Conservation (phyloP, 1,140 invertebrate species). For the Zaprionus davidi region DNA sequence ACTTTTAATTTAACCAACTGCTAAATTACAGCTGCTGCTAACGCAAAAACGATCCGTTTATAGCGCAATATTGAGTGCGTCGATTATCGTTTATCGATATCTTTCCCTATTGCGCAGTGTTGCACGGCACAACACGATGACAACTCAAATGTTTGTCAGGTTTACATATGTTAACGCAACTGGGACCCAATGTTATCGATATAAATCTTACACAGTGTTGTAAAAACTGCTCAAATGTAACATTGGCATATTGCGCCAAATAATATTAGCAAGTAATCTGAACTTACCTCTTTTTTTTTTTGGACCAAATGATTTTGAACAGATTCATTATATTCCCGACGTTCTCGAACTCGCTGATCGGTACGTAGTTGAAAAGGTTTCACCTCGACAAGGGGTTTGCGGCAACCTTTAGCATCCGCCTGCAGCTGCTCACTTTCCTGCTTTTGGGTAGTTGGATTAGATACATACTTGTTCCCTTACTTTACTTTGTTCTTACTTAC, state of each 20-base stretch:
- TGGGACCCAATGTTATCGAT: slow-evolving; percentile 1
- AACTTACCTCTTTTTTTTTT: slow-evolving; percentile 73
- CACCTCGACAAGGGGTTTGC: slow-evolving; percentile 5
- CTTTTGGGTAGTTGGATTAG: not conserved
- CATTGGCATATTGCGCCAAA: not conserved
- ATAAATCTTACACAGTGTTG: not conserved
- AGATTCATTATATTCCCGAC: slow-evolving; percentile 63
- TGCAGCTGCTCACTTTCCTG: slow-evolving; percentile 16
- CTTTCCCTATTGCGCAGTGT: not conserved
- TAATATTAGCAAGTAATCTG: slow-evolving; percentile 9
- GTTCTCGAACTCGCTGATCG: slow-evolving; percentile 68
- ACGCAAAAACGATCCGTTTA: slow-evolving; percentile 21
- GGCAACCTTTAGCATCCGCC: slow-evolving; percentile 21
- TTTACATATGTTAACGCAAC: slow-evolving; percentile 11
- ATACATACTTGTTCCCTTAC: not conserved
- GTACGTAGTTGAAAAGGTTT: slow-evolving; percentile 65
- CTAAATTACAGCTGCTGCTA: slow-evolving; percentile 35
- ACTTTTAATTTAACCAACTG: slow-evolving; percentile 38
- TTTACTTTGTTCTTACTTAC: not conserved
- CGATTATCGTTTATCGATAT: not conserved
- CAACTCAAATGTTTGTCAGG: not conserved
- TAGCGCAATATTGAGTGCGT: not conserved
- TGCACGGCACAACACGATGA: not conserved
- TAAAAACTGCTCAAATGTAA: not conserved
- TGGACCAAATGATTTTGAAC: slow-evolving; percentile 43